Base-by-base conservation (phyloP, 2,113 vertebrate species). In the Ammodytes dubius region DNA sequence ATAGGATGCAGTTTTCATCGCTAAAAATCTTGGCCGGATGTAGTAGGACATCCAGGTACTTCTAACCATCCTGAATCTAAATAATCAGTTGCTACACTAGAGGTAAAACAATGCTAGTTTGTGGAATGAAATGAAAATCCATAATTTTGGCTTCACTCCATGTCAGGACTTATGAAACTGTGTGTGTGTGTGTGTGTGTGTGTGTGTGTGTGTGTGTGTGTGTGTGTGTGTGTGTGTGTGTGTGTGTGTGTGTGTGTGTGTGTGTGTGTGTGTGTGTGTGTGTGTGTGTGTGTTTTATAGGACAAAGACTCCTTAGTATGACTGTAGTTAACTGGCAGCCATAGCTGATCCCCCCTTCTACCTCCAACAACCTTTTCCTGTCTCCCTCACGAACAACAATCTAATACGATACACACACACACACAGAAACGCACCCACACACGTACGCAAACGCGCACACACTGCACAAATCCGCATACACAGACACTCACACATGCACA, bases 301-400 rank as follows among this genome's bases (percentile, higher is more conserved):
- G 27, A 93, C 90, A 93, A 93, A 92, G 92, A 81, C 39, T 27
- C 60, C 85, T 90, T 81, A 85, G 83, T 87, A 13, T 57, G 17
- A 40, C 66, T 72, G 47, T 63, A 27, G 27, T 27, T 27, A 27
- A 27, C 27, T 27, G 27, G 27, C 27, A 27, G 27, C 70, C 73
- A 45, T 49, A 12, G 46, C 6, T 63, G 6, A 80, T 7, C 14
- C 57, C 45, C 40, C 6, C 19, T n/a, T n/a, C 35, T 12, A 7
- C 49, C 13, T 2, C 45, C 58, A 49, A 3, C 43, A 58, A 39
- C 49, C 58, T 45, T 70, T 87, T 91, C 87, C 84, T 84, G 83
- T 92, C 72, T 88, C 61, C 37, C 17, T 71, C 68, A 14, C 50
- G 4, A 74, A 85, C 69, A 63, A 71, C 65, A 73, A 74, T 85